Conservation (phyloP, 2,888 invertebrate species). For the Stomorhina lunata region DNA sequence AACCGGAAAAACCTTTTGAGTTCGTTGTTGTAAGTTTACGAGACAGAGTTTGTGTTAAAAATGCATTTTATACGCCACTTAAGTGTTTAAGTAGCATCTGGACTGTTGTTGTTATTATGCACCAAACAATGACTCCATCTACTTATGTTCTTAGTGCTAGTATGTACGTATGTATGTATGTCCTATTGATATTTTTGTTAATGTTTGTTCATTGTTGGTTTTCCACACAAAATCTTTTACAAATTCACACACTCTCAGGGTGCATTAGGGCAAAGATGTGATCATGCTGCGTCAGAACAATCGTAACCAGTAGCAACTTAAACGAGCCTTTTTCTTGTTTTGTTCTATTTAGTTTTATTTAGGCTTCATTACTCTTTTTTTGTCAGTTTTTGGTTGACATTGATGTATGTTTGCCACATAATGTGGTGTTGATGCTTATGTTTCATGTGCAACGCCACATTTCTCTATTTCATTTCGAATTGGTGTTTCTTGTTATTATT, state of each 20-base stretch:
- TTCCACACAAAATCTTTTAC: conserved; percentile 1
- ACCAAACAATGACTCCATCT: conserved; percentile 6
- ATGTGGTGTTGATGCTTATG: conserved; percentile 57
- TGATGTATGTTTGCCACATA: conserved; percentile 55
- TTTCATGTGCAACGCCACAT: conserved; percentile 49
- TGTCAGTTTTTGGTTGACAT: conserved; percentile 46
- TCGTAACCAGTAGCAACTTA: conserved; percentile 6
- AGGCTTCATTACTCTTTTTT: conserved; percentile 5
- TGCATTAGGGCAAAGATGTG: not conserved
- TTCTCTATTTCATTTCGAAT: conserved; percentile 14
- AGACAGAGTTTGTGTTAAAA: conserved; percentile 43
- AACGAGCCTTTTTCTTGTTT: conserved; percentile 47
- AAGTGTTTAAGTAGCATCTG: conserved; percentile 39
- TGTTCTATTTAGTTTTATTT: conserved; percentile 32
- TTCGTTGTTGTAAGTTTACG: conserved; percentile 3
- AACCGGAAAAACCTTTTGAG: conserved; percentile 33
- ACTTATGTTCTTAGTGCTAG: too few relatives aligned
- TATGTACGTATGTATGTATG: too few relatives aligned
- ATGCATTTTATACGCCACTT: conserved; percentile 52
- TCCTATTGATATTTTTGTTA: conserved; percentile 2
- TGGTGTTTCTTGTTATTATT: conserved; percentile 12
- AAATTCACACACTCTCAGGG: conserved; percentile 19
- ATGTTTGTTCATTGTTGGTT: not conserved
- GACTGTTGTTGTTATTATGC: conserved; percentile 46
- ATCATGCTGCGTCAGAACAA: not conserved